These are phyloP conservation scores for Plebejus melissa DNA, from an alignment of 2,888 invertebrate genomes.

Conservation along the genomic window DNA sequence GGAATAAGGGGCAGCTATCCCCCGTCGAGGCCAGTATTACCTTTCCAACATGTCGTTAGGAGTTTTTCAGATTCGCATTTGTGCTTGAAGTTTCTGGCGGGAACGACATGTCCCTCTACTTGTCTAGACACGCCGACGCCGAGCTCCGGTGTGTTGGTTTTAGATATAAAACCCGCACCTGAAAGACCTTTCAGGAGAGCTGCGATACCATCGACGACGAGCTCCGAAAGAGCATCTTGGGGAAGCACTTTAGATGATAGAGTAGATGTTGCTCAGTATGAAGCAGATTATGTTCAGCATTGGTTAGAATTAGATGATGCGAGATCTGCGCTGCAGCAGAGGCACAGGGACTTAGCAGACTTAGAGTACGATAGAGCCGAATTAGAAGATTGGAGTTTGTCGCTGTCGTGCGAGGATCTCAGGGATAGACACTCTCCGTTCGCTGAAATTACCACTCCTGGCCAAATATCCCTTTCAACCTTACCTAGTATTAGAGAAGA, in stretches of 20 bases:
- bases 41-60: constrained; percentile 86
- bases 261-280: constrained; percentile 80
- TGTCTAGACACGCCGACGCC: constrained; percentile 80
- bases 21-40: constrained; percentile 82
- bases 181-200: constrained; percentile 80
- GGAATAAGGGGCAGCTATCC: constrained; percentile 86
- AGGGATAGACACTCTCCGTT: constrained; percentile 75
- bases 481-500: constrained; percentile 87
- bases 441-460: constrained; percentile 78
- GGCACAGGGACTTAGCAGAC: constrained; percentile 83
- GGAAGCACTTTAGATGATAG: constrained; percentile 79
- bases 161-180: constrained; percentile 79
- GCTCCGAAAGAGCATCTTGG: constrained; percentile 78
- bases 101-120: constrained; percentile 75
- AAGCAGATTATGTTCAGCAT: constrained; percentile 86
- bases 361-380: constrained; percentile 87
- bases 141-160: constrained; percentile 80
- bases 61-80: constrained; percentile 87
- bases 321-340: constrained; percentile 82
- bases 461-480: constrained; percentile 81
- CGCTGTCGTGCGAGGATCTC: constrained; percentile 84
- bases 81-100: constrained; percentile 83
- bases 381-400: constrained; percentile 88
- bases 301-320: constrained; percentile 87
- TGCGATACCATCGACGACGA: constrained; percentile 74